Conservation (phyloP, 2,888 invertebrate species). For the Chironomus riparius region DNA sequence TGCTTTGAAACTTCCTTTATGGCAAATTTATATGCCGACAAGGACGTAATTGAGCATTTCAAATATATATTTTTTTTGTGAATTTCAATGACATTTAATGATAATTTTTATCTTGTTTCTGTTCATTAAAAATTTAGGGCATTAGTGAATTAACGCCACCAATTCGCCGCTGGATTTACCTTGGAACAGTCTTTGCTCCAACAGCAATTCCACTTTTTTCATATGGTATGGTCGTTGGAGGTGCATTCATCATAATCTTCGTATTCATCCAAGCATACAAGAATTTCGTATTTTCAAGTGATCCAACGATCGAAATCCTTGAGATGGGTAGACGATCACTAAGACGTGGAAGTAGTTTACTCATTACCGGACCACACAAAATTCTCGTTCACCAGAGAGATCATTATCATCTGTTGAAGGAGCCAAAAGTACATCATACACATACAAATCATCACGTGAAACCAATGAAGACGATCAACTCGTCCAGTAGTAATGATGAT, state of each 20-base stretch:
- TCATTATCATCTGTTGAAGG: conserved; percentile 38
- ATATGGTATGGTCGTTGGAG: conserved; percentile 63
- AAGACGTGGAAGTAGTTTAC: conserved; percentile 49
- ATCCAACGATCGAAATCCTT: conserved; percentile 59
- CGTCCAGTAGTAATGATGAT: conserved; percentile 23
- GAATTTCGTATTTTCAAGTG: conserved; percentile 58
- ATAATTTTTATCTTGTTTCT: not conserved
- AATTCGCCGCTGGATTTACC: conserved; percentile 72
- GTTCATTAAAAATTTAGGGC: conserved; percentile 47
- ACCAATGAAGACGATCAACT: conserved; percentile 19
- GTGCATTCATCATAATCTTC: conserved; percentile 53
- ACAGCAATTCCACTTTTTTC: conserved; percentile 58
- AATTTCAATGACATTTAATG: not conserved
- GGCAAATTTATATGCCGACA: not conserved
- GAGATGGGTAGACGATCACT: conserved; percentile 67
- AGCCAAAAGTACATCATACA: conserved; percentile 23
- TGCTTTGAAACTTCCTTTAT: not conserved
- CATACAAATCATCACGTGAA: not conserved
- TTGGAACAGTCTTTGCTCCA: conserved; percentile 70
- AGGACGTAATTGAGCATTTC: conserved; percentile 3
- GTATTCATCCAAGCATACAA: conserved; percentile 68
- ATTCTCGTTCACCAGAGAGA: conserved; percentile 37
- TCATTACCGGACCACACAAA: conserved; percentile 40
- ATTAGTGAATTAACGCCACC: conserved; percentile 67
- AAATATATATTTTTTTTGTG: not conserved